Evolutionary conservation across 2,888 invertebrate genomes (phyloP).

Genomic region (Endomychus coccineus): DNA sequence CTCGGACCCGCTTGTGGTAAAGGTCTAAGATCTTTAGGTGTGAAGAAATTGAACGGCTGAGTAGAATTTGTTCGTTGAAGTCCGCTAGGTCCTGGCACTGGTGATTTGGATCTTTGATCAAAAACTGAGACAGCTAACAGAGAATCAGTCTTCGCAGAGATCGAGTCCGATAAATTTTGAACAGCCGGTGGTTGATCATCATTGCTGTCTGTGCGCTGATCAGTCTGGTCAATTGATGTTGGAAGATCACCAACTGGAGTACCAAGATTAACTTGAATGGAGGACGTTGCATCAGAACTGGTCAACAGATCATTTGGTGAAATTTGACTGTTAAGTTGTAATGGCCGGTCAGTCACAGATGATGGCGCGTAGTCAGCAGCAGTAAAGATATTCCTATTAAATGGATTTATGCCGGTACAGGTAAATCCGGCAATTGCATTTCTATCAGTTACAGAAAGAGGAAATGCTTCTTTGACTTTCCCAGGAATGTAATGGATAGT

Average conservation of each 20-base stretch:
- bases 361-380: constrained; percentile 6
- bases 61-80: constrained; percentile 1
- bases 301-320: constrained; percentile 5
- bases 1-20: constrained; percentile 19
- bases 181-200: too few species aligned
- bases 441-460: too few species aligned
- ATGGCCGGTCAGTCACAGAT: constrained; percentile 15
- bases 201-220: not conserved
- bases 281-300: constrained; percentile 4
- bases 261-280: constrained; percentile 2
- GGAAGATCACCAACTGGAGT: constrained; percentile 4
- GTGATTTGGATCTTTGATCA: constrained; percentile 2
- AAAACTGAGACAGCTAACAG: not conserved
- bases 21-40: constrained; percentile 18
- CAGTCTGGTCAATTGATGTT: not conserved
- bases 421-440: constrained; percentile 22
- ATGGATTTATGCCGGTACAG: constrained; percentile 21
- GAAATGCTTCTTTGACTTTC: constrained; percentile 19
- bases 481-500: constrained; percentile 29
- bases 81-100: constrained; percentile 9
- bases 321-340: too few species aligned
- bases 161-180: too few species aligned
- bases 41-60: constrained; percentile 1
- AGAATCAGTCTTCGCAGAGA: constrained; percentile 1
- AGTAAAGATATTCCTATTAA: constrained; percentile 21